These are phyloP conservation scores for Ranitomeya imitator DNA, from an alignment of 2,113 vertebrate species.

Conservation along the genomic window DNA sequence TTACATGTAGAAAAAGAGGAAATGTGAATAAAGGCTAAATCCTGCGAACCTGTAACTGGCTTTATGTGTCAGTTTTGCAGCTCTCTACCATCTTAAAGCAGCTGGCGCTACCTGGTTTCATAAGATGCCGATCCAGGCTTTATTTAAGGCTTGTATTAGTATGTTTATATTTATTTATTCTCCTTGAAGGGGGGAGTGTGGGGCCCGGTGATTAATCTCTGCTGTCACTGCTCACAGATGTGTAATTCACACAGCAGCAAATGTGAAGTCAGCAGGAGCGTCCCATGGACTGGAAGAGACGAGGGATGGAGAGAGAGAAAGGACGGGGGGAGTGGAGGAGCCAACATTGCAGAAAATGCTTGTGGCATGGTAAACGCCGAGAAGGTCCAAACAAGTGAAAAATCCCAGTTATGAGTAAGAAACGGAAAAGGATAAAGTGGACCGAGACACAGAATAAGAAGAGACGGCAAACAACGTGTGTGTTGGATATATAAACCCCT, in stretches of 20 bases:
- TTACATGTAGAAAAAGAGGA: too few species aligned
- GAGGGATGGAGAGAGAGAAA: constrained; percentile 61
- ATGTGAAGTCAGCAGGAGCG: constrained; percentile 95
- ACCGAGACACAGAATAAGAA: neutral
- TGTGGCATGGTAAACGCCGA: neutral
- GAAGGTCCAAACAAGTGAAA: neutral
- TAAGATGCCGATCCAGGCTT: constrained; percentile 36
- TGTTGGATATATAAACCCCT: too few species aligned
- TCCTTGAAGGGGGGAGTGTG: constrained; percentile 53
- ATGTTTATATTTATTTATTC: constrained; percentile 58
- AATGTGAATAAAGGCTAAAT: neutral
- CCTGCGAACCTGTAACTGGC: neutral
- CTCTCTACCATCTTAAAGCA: neutral
- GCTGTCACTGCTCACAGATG: constrained; percentile 98
- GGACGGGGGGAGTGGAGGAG: constrained; percentile 1
- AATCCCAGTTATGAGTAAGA: neutral
- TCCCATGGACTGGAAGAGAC: constrained; percentile 84
- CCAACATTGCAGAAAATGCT: neutral
- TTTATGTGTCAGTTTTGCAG: constrained; percentile 7
- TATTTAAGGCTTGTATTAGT: constrained; percentile 56
- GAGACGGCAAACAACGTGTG: too few species aligned
- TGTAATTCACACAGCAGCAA: constrained; percentile 91
- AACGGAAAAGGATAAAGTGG: neutral
- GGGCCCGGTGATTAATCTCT: constrained; percentile 94
- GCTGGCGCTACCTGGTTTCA: constrained; percentile 7